Evolutionary conservation across 2,113 vertebrate genomes (phyloP), one percentile per base, ranked within the genome.

Genomic region (Lynx canadensis): DNA sequence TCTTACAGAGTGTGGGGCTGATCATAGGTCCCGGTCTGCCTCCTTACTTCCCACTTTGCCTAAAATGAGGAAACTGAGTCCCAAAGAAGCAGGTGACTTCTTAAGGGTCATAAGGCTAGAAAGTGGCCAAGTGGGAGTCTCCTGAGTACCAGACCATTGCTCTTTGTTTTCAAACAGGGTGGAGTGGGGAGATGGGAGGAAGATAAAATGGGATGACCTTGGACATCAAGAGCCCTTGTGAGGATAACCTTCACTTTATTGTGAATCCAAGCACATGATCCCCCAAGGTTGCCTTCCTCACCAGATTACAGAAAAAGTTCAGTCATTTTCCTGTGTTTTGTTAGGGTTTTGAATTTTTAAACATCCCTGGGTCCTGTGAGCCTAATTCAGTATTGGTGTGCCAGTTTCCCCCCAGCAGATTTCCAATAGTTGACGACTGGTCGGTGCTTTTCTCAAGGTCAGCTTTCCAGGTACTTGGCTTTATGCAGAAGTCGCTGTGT

Each of bases 311-410:
- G 73, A 71, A 63, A 55, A 23, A n/a, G 36, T 66, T 57, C 0
- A 2, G 36, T 55, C 16, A 41, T 71, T 88, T 90, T 33, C 71
- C 63, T 69, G 74, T 48, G 73, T 73, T 38, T 92, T 89, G 2
- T 74, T 3, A 33, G 66, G 45, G 50, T 87, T 94, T 79, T 80
- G n/a, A 84, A 80, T 73, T 88, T 94, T 95, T 69, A 94, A 36
- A 96, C 87, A 4, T 36, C 38, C 74, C 25, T 0, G 23, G 76
- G 71, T 71, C 55, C n/a, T 68, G 25, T 1, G 52, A 89, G n/a
- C 52, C 82, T 89, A n/a, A 33, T 52, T 94, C 52, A 33, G 66
- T 45, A 15, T 14, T 13, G 4, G 33, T 41, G 21, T 45, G 50
- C 52, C 38, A 89, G 9, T 96, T 23, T 80, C 23, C 69, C 78